Base-by-base conservation (phyloP, 2,797 vertebrate genomes). In the Fistularia tabacaria region DNA sequence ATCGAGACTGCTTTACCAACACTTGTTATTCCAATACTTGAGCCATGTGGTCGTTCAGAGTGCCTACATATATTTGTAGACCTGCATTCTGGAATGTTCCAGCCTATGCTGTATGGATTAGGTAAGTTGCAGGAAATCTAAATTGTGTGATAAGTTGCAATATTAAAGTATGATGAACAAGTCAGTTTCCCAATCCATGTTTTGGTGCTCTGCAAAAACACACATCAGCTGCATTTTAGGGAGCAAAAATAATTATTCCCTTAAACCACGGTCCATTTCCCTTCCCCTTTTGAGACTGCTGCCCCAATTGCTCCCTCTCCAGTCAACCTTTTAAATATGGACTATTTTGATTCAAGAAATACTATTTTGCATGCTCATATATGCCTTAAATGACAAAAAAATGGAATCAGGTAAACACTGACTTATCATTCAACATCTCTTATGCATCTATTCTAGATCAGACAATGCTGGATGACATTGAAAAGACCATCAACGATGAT, bases 11-110 rank as follows among this genome's bases (percentile, higher is more conserved):
- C 97, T 77, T 89, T 99, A 73, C 96, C 97, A 46, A 97, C 97
- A 38, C 91, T 99, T 38, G 92, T 99, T 57, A 92, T 99, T 81
- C 96, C 97, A 0, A 96, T 99, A 69, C 90, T 99, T 76, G 97
- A 98, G 74, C 97, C 97, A 1, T 99, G 97, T 63, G 94, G 94
- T 59, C 94, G 93, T 46, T 98, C 95, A 0, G 97, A 99, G 82
- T 99, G 97, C 82, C 93, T 99, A 40, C 96, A 99, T 79, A 93
- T 99, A 76, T 99, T 98, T 85, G 97, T 99, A 12, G 97, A 99
- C 83, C 91, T 99, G 82, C 97, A 99, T 88, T 99, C 96, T 38
- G 97, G 97, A 80, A 97, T 97, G 93, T 98, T 99, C 83, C 97
- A 99, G 10, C 90, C 97, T 36, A 98, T 98, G 97, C 87, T 99